Percentiles rank a stretch among this genome's conserved stretches.
Evolutionary conservation across 92 coral and sea anemone genomes (phyloP).

Genomic region (Scolanthus callimorphus): DNA sequence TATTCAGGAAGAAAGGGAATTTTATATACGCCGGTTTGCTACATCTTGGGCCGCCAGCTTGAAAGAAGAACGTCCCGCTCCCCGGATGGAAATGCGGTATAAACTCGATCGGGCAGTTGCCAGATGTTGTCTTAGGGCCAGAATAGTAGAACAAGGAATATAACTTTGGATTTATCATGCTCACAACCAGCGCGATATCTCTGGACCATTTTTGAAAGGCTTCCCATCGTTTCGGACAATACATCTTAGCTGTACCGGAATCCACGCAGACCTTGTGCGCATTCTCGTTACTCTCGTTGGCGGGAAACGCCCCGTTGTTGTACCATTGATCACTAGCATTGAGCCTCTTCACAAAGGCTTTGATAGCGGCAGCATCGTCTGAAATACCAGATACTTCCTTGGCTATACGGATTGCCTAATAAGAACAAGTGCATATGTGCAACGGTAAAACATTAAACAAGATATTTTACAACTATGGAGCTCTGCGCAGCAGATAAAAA

Average conservation of each 20-base stretch:
- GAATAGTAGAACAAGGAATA: conserved; percentile 67
- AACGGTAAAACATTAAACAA: too few species aligned
- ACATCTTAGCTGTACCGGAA: conserved; percentile 53
- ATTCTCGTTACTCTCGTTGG: conserved; percentile 72
- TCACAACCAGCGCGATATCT: conserved; percentile 67
- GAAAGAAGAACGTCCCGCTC: conserved; percentile 81
- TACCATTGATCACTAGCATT: conserved; percentile 60
- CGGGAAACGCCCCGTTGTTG: conserved; percentile 79
- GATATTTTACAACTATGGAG: neutral
- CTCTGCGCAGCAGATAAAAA: too few species aligned
- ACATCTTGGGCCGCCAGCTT: conserved; percentile 34
- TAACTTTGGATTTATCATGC: conserved; percentile 81
- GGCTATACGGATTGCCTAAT: conserved; percentile 78
- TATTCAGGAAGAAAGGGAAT: conserved; percentile 79
- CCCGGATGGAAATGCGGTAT: conserved; percentile 84
- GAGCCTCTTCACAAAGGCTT: conserved; percentile 53
- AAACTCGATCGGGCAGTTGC: conserved; percentile 92
- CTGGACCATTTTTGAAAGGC: conserved; percentile 68
- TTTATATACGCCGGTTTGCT: conserved; percentile 58
- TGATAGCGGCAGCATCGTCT: conserved; percentile 57
- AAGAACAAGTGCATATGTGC: too few species aligned
- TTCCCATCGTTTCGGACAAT: conserved; percentile 78
- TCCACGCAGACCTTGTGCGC: conserved; percentile 65
- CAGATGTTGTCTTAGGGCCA: conserved; percentile 70
- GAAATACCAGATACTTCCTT: conserved; percentile 57